phyloP scores from a whole-genome alignment of 2,797 vertebrate species.

The Sebastes diaconus region DNA sequence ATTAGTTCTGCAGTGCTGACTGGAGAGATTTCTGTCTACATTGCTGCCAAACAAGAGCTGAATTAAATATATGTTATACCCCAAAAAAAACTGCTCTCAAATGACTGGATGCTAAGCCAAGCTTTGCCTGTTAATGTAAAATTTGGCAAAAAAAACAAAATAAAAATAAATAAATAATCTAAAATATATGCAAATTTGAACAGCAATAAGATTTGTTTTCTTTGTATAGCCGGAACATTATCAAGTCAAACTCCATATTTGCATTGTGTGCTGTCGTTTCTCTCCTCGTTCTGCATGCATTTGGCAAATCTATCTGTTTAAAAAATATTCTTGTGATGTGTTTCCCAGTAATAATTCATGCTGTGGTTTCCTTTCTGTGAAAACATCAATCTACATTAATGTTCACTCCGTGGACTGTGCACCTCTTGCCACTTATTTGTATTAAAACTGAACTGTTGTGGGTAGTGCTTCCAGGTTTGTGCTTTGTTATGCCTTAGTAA shows the following conservation, averaged over 20 bases:
- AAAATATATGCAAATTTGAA: not conserved
- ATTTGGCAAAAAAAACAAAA: not conserved
- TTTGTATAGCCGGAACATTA: not conserved
- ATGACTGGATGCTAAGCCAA: not conserved
- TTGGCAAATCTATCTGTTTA: not conserved
- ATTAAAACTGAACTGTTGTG: not conserved
- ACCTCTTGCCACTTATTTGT: not conserved
- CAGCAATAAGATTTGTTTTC: not conserved
- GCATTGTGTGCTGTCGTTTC: not conserved
- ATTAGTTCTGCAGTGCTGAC: conserved; percentile 33
- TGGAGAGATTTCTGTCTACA: conserved; percentile 7
- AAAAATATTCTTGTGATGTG: not conserved
- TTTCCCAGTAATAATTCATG: not conserved
- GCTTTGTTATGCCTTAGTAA: not conserved
- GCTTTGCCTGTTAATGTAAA: not conserved
- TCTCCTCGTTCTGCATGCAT: not conserved
- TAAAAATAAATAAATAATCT: not conserved
- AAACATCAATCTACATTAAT: not conserved
- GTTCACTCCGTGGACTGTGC: not conserved
- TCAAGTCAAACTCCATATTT: not conserved
- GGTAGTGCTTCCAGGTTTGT: not conserved
- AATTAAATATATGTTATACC: conserved; percentile 5
- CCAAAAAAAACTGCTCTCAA: not conserved
- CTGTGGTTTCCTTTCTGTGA: not conserved
- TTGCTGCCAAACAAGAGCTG: conserved; percentile 10